phyloP scores from a whole-genome alignment of 2,113 vertebrate species.

The Probosciger aterrimus region DNA sequence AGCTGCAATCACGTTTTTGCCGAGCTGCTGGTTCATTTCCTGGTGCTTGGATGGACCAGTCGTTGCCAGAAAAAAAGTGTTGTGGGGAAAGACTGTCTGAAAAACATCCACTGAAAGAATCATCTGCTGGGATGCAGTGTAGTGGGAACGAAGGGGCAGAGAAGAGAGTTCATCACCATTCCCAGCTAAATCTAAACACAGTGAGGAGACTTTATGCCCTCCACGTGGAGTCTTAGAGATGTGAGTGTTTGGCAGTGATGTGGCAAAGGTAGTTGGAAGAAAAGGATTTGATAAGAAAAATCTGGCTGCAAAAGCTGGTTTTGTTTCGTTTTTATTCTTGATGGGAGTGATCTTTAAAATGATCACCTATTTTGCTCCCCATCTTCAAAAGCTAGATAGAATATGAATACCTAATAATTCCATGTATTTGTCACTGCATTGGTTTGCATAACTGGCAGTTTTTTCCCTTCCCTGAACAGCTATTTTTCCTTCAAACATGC shows the following conservation, averaged over 20 bases:
- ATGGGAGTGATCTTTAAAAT: neutral
- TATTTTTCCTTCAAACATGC: neutral
- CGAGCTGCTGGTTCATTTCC: neutral
- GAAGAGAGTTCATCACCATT: rapidly evolving
- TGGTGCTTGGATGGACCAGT: neutral
- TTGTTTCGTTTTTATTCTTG: neutral
- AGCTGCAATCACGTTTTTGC: neutral
- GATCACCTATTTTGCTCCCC: neutral
- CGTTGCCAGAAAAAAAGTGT: neutral
- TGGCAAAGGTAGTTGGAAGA: neutral
- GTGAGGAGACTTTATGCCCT: neutral
- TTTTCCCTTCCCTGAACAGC: neutral
- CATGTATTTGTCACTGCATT: neutral
- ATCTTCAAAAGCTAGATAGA: neutral
- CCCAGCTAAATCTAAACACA: neutral
- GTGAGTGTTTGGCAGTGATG: rapidly evolving
- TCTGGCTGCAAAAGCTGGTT: neutral
- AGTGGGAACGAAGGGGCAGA: neutral
- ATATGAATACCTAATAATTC: neutral
- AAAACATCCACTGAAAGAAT: neutral
- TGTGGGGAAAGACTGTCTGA: neutral
- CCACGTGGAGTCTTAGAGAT: neutral
- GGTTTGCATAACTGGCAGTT: neutral
- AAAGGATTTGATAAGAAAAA: neutral
- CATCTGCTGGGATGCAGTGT: neutral